A percentile compares a stretch with the other conserved stretches of the same genome.
Evolutionary conservation across 2,113 vertebrate species (phyloP).

Genomic region (Corythornis vintsioides): DNA sequence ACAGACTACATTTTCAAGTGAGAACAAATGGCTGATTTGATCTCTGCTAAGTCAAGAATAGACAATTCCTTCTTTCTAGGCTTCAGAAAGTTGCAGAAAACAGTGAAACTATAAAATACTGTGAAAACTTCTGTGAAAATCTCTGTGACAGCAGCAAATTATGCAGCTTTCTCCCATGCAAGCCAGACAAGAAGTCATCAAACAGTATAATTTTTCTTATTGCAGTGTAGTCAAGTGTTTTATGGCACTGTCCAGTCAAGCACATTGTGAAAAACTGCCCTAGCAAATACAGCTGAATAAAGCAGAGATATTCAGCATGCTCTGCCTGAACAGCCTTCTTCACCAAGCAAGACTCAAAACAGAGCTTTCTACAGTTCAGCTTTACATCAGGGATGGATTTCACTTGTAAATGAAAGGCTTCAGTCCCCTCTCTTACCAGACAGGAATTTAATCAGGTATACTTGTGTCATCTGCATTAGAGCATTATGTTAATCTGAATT

Average conservation of each 20-base stretch:
- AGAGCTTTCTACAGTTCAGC: neutral
- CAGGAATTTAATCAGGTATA: neutral
- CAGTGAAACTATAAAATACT: neutral
- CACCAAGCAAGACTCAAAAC: neutral
- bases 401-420: neutral
- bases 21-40: neutral
- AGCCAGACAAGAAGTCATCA: conserved; percentile 4
- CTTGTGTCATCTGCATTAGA: neutral
- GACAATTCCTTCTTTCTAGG: neutral
- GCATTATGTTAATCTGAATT: neutral
- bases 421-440: neutral
- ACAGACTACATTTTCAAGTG: neutral
- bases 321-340: neutral
- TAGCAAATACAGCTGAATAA: neutral
- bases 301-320: neutral
- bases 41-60: neutral
- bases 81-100: neutral
- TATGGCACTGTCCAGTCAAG: neutral
- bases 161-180: neutral
- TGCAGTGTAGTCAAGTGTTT: neutral
- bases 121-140: neutral
- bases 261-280: neutral
- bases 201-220: neutral
- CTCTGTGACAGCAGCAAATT: neutral
- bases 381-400: neutral